Percentiles rank a stretch among this genome's conserved stretches.
These are phyloP conservation scores for Cancer borealis DNA, from an alignment of 2,888 invertebrate genomes.

Conservation along the genomic window DNA sequence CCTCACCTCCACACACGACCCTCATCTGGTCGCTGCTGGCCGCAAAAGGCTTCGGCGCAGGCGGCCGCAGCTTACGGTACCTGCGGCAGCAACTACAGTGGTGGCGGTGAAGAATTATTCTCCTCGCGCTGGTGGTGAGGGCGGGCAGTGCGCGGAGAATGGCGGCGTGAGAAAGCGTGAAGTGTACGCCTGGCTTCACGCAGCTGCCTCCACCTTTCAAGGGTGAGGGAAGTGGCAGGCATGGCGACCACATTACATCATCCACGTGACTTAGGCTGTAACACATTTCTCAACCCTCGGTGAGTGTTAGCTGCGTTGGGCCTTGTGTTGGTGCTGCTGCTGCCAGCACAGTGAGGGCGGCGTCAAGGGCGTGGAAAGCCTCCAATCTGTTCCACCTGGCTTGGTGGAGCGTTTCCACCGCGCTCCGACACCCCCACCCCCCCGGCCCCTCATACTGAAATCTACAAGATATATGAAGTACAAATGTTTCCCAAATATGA, in stretches of 20 bases:
- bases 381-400: not conserved
- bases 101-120: not conserved
- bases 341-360: not conserved
- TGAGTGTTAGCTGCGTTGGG: not conserved
- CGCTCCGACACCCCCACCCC: not conserved
- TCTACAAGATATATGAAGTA: not conserved
- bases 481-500: not conserved
- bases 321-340: not conserved
- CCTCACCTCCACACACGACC: not conserved
- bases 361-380: not conserved
- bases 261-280: not conserved
- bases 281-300: not conserved
- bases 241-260: not conserved
- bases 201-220: not conserved
- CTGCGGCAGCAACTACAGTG: not conserved
- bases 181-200: conserved; percentile 8
- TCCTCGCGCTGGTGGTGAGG: not conserved
- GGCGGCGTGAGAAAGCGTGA: conserved; percentile 21
- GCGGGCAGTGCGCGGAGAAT: not conserved
- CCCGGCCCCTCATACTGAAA: not conserved
- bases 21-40: not conserved
- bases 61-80: not conserved
- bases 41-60: not conserved
- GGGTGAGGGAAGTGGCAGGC: not conserved
- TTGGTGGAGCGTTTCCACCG: not conserved